These are phyloP conservation scores for Pycnonotus jocosus DNA, from an alignment of 2,113 vertebrate species.

Conservation along the genomic window DNA sequence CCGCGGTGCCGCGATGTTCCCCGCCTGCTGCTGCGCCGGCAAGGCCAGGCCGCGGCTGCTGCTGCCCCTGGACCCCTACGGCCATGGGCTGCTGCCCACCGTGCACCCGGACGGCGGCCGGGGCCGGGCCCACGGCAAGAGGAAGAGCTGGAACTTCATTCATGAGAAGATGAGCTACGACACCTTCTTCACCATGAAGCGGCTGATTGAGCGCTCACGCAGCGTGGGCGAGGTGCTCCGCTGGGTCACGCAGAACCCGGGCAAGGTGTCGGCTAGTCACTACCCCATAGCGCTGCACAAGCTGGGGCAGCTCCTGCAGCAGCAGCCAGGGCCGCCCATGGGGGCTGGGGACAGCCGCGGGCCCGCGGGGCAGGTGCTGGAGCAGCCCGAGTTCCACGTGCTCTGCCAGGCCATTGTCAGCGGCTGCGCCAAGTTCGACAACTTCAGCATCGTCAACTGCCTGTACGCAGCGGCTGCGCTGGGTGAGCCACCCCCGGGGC, in stretches of 20 bases:
- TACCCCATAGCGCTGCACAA: slow-evolving; percentile 88
- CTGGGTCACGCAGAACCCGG: slow-evolving; percentile 91
- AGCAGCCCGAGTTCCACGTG: slow-evolving; percentile 82
- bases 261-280: slow-evolving; percentile 87
- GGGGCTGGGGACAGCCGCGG: background rate
- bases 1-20: slow-evolving; percentile 23
- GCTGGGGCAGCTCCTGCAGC: slow-evolving; percentile 83
- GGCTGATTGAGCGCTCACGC: slow-evolving; percentile 86
- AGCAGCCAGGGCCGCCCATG: background rate
- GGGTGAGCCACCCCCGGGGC: slow-evolving; percentile 65
- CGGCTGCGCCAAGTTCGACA: slow-evolving; percentile 87
- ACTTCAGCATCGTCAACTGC: slow-evolving; percentile 90
- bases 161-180: slow-evolving; percentile 88
- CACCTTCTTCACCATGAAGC: slow-evolving; percentile 89
- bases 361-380: slow-evolving; percentile 45
- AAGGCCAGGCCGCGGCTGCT: slow-evolving; percentile 14
- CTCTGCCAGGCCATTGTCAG: slow-evolving; percentile 83
- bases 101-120: slow-evolving; percentile 59
- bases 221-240: slow-evolving; percentile 87
- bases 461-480: slow-evolving; percentile 85
- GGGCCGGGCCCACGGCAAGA: slow-evolving; percentile 56
- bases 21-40: slow-evolving; percentile 40
- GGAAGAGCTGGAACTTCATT: slow-evolving; percentile 86
- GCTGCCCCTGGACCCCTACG: slow-evolving; percentile 49
- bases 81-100: slow-evolving; percentile 43